Base-by-base conservation (phyloP, 2,888 invertebrate genomes). In the Agonopterix alstromeriana region DNA sequence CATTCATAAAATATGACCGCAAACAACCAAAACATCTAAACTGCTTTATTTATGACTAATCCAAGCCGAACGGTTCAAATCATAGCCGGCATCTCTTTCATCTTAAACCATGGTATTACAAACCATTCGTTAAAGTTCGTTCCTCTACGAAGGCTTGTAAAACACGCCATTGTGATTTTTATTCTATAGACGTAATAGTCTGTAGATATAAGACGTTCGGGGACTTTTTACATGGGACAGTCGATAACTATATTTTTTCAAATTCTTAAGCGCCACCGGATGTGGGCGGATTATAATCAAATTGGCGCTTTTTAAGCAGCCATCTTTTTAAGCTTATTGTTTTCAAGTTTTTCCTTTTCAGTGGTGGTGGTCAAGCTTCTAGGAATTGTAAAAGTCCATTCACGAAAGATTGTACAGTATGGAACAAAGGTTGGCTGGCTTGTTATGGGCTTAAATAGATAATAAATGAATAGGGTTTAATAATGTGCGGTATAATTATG, bases 241-340 rank as follows among this genome's bases (percentile, higher is more conserved):
- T 58, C 54, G 51, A 55, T 54, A 58, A 60, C 58, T 58, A 57
- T 64, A 17, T 41, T 27, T 44, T 48, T 45, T 53, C 47, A 54
- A 45, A 52, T 55, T 27, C 27, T 51, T 52, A 63, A 74, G 76
- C 82, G 80, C 80, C 82, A 79, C 80, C 81, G 82, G 82, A 82
- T 73, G 72, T 71, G 64, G 74, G 72, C 58, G 70, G 70, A 67
- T 69, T 67, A 57, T 48, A 52, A 57, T 50, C 55, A 53, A 60
- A 58, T 69, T 56, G 48, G 53, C 50, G 36, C 42, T 10, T 49
- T 49, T 54, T 50, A 52, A 51, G 61, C 57, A 60, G 57, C 57
- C 52, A 49, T 45, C 49, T 48, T 46, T 59, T 41, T 46, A 42
- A 27, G 38, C 47, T 55, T 49, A 54, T 57, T 63, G 55, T 59